Base-by-base conservation (phyloP, 2,888 invertebrate genomes). In the Torymus auratus region DNA sequence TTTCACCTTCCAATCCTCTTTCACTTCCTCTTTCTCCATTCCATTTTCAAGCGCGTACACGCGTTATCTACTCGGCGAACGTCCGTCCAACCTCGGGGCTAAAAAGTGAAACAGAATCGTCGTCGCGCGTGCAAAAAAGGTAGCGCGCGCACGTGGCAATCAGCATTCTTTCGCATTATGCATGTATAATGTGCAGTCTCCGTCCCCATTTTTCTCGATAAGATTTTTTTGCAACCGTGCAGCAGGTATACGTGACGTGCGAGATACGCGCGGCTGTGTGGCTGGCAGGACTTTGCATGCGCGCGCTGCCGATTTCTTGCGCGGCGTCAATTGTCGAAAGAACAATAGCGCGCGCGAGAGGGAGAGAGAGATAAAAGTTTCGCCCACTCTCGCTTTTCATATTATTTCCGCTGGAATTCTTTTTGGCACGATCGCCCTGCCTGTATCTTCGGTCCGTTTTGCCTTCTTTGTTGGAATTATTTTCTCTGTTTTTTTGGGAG, bases 151-250 rank as follows among this genome's bases (percentile, higher is more conserved):
- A 58, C 12, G 41, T 41, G 52, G 60, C 67, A 75, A 75, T 75
- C 75, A 75, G 67, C 67, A 68, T 68, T 69, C 60, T 69, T 68
- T 77, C 64, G 56, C 13, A 69, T 70, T 76, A 77, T 77, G 76
- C 79, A 73, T 82, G 72, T 81, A 83, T 82, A 72, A 83, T 84
- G 78, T 28, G 1, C 28, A 28, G 28, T 28, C 28, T 28, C 28
- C 7, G 1, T 28, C 28, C 7, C 68, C 23, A 10, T 17, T 23
- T 52, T 55, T 14, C 74, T 65, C 67, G 58, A 74, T 50, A 74
- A 74, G 58, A 20, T 56, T 58, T 56, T 74, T 74, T 64, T 20
- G 3, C 20, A 5, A 11, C 62, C 13, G 14, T 74, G 12, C n/a
- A 10, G 15, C 2, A 10, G n/a, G 12, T 17, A 11, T 58, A 69